Conservation (phyloP, 2,888 invertebrate species). For the Philaethria dido region DNA sequence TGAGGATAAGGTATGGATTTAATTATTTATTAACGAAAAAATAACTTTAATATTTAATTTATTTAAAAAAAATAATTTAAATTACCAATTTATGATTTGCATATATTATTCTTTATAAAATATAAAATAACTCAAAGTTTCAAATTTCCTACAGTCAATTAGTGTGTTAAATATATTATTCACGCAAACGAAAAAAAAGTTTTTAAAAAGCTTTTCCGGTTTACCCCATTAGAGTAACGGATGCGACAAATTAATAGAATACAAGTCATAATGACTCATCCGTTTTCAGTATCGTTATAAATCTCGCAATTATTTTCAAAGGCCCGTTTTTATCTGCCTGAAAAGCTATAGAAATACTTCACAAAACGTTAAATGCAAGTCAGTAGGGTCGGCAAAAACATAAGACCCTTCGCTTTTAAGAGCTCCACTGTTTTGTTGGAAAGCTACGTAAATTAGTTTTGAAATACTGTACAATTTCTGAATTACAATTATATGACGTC, state of each 20-base stretch:
- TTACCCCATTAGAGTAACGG: constrained; percentile 21
- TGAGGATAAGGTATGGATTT: constrained; percentile 93
- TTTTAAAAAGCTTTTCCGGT: constrained; percentile 17
- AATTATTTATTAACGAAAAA: not conserved
- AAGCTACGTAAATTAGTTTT: constrained; percentile 14
- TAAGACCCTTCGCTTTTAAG: constrained; percentile 1
- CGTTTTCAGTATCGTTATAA: constrained; percentile 42
- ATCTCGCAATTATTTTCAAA: constrained; percentile 41
- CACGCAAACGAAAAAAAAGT: not conserved
- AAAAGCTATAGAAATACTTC: constrained; percentile 37
- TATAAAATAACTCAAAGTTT: not conserved
- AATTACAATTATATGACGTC: not conserved
- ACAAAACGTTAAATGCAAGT: constrained; percentile 37
- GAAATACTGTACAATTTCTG: constrained; percentile 7
- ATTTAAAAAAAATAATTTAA: too few relatives aligned
- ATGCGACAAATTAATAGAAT: constrained; percentile 26
- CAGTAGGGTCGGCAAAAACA: constrained; percentile 40
- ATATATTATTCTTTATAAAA: not conserved
- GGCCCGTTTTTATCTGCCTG: constrained; percentile 33
- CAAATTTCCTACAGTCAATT: not conserved
- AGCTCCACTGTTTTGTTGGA: constrained; percentile 6
- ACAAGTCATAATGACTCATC: constrained; percentile 24
- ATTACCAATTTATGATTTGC: not conserved
- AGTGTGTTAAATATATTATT: not conserved
- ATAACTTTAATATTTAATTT: not conserved